Base-by-base conservation (phyloP, 2,888 invertebrate genomes). In the Athalia rosae region DNA sequence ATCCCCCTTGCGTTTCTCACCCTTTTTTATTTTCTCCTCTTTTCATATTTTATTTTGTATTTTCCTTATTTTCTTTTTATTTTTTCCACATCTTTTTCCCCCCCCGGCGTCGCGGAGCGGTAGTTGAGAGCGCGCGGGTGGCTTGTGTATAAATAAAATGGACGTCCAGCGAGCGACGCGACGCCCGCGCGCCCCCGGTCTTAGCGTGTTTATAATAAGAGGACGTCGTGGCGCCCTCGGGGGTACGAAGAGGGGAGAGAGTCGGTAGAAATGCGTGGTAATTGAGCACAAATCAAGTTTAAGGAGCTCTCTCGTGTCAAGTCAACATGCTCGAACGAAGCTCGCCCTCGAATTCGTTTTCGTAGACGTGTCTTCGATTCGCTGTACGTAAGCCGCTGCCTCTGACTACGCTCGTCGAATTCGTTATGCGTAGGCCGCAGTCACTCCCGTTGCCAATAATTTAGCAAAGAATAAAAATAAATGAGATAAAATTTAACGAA, bases 241-340 rank as follows among this genome's bases (percentile, higher is more conserved):
- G 63, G 53, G 78, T 58, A 58, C 73, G 74, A 79, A 62, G 59
- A 63, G 63, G 53, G 59, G 48, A 11, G 63, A 64, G 77, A 59
- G 59, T 66, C 56, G 79, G 82, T 82, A 84, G 84, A 83, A 84
- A 85, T 82, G 85, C 84, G 79, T 85, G 85, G 87, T 89, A 89
- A 89, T 89, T 89, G 89, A 88, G 86, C 89, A 89, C 89, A 89
- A 89, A 89, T 89, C 89, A 89, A 87, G 87, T 88, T 88, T 89
- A 88, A 89, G 89, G 85, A 87, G 88, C 84, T 81, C 84, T 84
- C 79, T 79, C 81, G 78, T 76, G 81, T 79, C 80, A 81, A 79
- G 79, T 82, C 81, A 82, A 82, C 80, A 78, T 81, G 77, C 79
- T 71, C 79, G 79, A 78, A 77, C 83, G 82, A 69, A 63, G 76